A percentile compares a stretch with the other conserved stretches of the same genome.
Evolutionary conservation across 1,140 invertebrate species (phyloP).

Genomic region (Bombus sibiricus): DNA sequence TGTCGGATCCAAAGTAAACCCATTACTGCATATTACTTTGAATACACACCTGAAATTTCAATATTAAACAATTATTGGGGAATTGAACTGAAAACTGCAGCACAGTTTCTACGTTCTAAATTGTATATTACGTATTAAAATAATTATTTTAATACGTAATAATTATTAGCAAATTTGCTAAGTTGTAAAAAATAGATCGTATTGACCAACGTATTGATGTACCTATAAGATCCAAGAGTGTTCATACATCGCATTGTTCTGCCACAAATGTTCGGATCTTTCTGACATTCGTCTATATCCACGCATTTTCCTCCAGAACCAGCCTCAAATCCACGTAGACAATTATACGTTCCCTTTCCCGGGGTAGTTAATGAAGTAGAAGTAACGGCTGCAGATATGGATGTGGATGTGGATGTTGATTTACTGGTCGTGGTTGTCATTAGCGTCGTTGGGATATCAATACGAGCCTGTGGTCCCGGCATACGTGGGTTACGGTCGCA

Average conservation of each 20-base stretch:
- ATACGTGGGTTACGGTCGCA: slow-evolving; percentile 84
- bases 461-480: slow-evolving; percentile 17
- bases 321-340: slow-evolving; percentile 73
- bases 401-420: slow-evolving; percentile 32
- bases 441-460: not conserved
- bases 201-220: not conserved
- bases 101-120: not conserved
- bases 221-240: slow-evolving; percentile 83
- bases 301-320: slow-evolving; percentile 73
- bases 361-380: not conserved
- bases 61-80: not conserved
- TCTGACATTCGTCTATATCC: slow-evolving; percentile 84
- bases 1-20: slow-evolving; percentile 85
- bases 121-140: not conserved
- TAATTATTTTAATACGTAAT: too few relatives aligned
- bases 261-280: slow-evolving; percentile 66
- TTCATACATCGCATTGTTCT: slow-evolving; percentile 82
- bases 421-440: slow-evolving; percentile 38
- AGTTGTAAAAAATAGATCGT: not conserved
- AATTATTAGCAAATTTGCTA: too few relatives aligned
- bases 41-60: slow-evolving; percentile 82
- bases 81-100: not conserved
- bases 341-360: slow-evolving; percentile 35
- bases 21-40: slow-evolving; percentile 88
- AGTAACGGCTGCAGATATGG: slow-evolving; percentile 17